phyloP scores from a whole-genome alignment of 2,888 invertebrate genomes.

The Balanococcus diminutus region DNA sequence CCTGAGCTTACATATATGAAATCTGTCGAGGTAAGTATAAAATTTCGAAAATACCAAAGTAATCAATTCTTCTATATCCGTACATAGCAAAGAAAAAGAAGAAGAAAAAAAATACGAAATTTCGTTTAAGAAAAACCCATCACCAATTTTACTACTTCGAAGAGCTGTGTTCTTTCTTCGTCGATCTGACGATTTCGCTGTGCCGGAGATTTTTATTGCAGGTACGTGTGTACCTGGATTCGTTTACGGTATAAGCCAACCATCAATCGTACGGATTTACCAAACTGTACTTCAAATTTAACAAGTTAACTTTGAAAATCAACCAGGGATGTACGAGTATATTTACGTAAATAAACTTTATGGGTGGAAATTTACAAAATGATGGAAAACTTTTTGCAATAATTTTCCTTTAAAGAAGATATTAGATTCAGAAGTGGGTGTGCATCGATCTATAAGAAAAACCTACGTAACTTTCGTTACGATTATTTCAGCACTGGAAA shows the following conservation, averaged over 20 bases:
- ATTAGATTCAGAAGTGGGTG: too few species aligned
- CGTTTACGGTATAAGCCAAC: background rate
- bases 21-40: slow-evolving; percentile 19
- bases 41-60: slow-evolving; percentile 19
- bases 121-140: slow-evolving; percentile 5
- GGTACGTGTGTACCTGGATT: background rate
- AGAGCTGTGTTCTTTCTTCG: background rate
- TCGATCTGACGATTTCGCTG: background rate
- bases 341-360: background rate
- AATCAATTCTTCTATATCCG: slow-evolving; percentile 23
- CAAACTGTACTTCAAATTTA: background rate
- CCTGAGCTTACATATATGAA: slow-evolving; percentile 25
- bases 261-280: background rate
- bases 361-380: too few species aligned
- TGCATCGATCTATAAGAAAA: too few species aligned
- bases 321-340: background rate
- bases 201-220: background rate
- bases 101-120: background rate
- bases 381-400: too few species aligned
- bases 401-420: too few species aligned
- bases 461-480: too few species aligned
- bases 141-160: slow-evolving; percentile 6
- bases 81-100: background rate
- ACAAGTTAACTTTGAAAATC: background rate
- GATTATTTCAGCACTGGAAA: too few species aligned